Evolutionary conservation across 2,113 vertebrate species (phyloP), one percentile per base, ranked within the genome.

Genomic region (Oriolus oriolus): DNA sequence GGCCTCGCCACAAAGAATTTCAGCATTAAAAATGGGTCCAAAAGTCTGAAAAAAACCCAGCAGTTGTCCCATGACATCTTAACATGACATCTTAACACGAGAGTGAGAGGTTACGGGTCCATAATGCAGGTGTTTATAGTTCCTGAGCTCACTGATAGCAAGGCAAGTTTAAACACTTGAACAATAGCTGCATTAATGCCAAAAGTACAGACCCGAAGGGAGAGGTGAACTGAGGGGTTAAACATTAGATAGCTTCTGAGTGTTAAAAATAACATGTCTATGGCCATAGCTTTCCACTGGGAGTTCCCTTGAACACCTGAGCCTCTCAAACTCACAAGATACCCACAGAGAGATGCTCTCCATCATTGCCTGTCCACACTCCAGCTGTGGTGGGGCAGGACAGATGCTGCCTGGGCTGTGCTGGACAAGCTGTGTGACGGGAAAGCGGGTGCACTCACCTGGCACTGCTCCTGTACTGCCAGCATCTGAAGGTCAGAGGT

Each of bases 351-450:
- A 26, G 44, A 76, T 64, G 39, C 21, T 59, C 74, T 63, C 39
- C 50, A 61, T n/a, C 10, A 8, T 41, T 31, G 33, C 9, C 23
- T 49, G 6, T 33, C 50, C 9, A 5, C 3, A 7, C 15, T 63
- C n/a, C 45, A 47, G 68, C 74, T 57, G 42, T 39, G 59, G 1
- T 9, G 21, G 45, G 31, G 31, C 59, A 89, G 66, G 47, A 78
- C 2, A 4, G 52, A 66, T 20, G 12, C 49, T 54, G 49, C 16
- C 41, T 6, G 0, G 30, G 41, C 65, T 85, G 60, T 1, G 2
- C n/a, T 44, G 37, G 49, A 76, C 57, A 27, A 85, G 19, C 24
- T 1, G 2, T 10, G 45, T 0, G 0, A 35, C 41, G 4, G 1
- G 27, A 47, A 80, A 68, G 53, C 0, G 0, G 13, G 5, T 45